phyloP scores from a whole-genome alignment of 2,113 vertebrate species.

The Bolborhynchus lineola region DNA sequence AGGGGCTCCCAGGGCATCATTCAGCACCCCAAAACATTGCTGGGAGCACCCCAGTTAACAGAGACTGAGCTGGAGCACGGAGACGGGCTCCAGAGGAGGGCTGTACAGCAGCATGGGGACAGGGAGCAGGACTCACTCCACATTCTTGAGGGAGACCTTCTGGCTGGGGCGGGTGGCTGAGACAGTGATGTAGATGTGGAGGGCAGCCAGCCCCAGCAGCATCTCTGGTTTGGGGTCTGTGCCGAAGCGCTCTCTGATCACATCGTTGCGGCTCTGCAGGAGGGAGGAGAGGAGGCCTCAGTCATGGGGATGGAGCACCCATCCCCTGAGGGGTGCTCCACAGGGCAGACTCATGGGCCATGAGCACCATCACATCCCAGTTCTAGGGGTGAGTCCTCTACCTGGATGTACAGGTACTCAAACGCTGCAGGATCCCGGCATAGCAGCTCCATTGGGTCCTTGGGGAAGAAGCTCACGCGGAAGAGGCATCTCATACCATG shows the following conservation, averaged over 20 bases:
- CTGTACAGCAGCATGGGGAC: accelerated
- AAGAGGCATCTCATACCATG: constrained; percentile 98
- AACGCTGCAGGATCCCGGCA: constrained; percentile 93
- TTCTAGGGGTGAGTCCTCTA: background rate
- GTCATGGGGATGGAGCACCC: background rate
- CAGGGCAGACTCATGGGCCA: accelerated
- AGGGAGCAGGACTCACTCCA: constrained; percentile 88
- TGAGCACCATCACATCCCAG: accelerated
- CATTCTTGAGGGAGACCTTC: constrained; percentile 97
- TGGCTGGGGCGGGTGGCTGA: constrained; percentile 93
- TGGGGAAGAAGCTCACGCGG: constrained; percentile 96
- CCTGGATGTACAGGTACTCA: constrained; percentile 98
- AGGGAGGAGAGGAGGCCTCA: background rate
- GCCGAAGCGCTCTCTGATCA: constrained; percentile 94
- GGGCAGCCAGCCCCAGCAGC: constrained; percentile 89
- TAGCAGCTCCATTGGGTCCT: constrained; percentile 93
- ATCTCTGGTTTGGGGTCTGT: constrained; percentile 92
- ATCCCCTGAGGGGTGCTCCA: background rate
- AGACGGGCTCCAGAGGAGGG: background rate
- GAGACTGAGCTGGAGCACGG: background rate
- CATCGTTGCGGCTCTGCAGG: constrained; percentile 92
- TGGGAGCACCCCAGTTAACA: background rate
- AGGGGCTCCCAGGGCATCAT: background rate
- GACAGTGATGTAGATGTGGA: constrained; percentile 98
- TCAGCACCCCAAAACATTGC: accelerated